Evolutionary conservation across 37 sponge, comb jelly and placozoan species (phyloP).

Genomic region (Geodia barretti): DNA sequence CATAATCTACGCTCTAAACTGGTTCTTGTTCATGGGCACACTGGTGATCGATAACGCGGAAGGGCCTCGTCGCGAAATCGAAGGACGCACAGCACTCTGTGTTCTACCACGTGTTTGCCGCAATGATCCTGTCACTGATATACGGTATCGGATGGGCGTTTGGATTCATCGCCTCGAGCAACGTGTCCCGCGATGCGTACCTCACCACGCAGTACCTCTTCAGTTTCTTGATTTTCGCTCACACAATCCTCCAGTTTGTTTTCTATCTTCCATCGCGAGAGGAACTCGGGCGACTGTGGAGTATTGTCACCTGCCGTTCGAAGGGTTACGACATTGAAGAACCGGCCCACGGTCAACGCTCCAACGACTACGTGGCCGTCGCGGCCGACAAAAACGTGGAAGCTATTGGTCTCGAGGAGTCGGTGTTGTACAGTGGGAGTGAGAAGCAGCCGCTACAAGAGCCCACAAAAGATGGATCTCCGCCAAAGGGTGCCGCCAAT

Average conservation of each 20-base stretch:
- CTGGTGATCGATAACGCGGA: constrained; percentile 3
- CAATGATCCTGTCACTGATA: constrained; percentile 51
- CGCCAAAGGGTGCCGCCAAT: neutral
- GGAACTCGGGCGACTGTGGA: constrained; percentile 24
- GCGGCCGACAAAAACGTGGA: neutral
- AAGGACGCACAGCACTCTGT: neutral
- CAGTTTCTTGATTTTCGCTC: constrained; percentile 44
- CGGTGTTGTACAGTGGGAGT: too few species aligned
- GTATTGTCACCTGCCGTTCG: constrained; percentile 19
- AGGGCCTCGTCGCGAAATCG: neutral
- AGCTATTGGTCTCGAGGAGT: neutral
- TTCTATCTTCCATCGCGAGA: constrained; percentile 35
- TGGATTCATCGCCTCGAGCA: constrained; percentile 51
- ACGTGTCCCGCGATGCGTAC: neutral
- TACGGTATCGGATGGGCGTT: constrained; percentile 62
- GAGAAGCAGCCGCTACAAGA: too few species aligned
- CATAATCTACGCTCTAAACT: constrained; percentile 54
- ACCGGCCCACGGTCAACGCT: neutral
- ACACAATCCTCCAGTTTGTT: constrained; percentile 35
- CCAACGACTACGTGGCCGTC: neutral
- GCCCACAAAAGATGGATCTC: neutral
- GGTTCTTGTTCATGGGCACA: constrained; percentile 48
- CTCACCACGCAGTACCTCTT: constrained; percentile 46
- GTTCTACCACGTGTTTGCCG: constrained; percentile 23
- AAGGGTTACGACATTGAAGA: neutral